Conservation (phyloP, 2,888 invertebrate species). For the Mechanitis mazaeus region DNA sequence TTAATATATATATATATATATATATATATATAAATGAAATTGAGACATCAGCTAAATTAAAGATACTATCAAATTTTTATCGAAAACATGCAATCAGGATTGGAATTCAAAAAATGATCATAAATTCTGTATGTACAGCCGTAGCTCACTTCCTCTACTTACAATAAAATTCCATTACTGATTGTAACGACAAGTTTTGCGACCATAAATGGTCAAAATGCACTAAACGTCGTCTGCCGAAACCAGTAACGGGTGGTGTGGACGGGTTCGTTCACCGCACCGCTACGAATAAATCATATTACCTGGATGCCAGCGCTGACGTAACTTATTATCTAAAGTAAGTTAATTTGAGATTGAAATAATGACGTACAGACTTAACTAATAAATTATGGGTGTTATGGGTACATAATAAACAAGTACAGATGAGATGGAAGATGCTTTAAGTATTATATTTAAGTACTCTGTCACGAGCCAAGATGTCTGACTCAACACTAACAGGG, state of each 20-base stretch:
- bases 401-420: too few species aligned
- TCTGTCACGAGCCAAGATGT: too few species aligned
- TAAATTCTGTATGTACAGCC: too few species aligned
- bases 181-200: constrained; percentile 51
- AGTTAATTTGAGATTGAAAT: constrained; percentile 4
- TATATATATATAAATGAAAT: too few species aligned
- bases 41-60: too few species aligned
- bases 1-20: too few species aligned
- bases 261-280: constrained; percentile 71
- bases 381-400: background rate
- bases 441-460: too few species aligned
- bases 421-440: too few species aligned
- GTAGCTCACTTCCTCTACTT: background rate
- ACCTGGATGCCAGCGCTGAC: constrained; percentile 32
- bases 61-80: too few species aligned
- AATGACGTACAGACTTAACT: background rate
- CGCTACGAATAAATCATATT: constrained; percentile 58
- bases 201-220: constrained; percentile 61
- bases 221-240: constrained; percentile 59
- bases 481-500: too few species aligned
- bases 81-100: too few species aligned
- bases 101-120: too few species aligned
- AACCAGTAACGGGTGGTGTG: constrained; percentile 61
- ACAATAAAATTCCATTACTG: constrained; percentile 23
- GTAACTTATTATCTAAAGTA: constrained; percentile 24